A percentile compares a stretch with the other conserved stretches of the same genome.
Conservation (phyloP, 2,797 vertebrate genomes). For the Peromyscus aztecus region DNA sequence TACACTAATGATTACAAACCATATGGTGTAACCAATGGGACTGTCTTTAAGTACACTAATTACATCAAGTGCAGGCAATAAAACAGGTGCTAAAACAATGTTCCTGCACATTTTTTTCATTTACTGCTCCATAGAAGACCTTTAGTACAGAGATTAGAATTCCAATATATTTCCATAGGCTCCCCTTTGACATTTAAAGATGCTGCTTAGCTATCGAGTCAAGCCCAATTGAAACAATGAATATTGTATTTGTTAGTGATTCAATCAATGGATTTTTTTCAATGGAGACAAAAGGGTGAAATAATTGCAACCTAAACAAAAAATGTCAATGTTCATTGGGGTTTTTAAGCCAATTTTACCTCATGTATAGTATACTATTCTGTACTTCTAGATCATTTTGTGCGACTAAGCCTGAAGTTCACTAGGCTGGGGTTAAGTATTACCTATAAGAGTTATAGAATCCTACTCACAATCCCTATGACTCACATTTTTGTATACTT, state of each 20-base stretch:
- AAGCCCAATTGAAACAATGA: constrained; percentile 62
- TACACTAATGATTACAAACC: constrained; percentile 80
- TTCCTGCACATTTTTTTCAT: constrained; percentile 74
- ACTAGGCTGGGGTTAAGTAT: not conserved
- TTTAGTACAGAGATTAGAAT: constrained; percentile 52
- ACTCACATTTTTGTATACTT: not conserved
- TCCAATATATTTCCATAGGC: constrained; percentile 56
- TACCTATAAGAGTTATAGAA: not conserved
- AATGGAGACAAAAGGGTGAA: not conserved
- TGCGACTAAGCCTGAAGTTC: not conserved
- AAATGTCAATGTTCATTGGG: not conserved
- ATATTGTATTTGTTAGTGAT: constrained; percentile 57
- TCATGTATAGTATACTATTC: not conserved
- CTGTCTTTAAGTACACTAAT: constrained; percentile 85
- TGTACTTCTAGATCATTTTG: constrained; percentile 10
- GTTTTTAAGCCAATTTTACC: not conserved
- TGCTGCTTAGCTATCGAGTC: constrained; percentile 15
- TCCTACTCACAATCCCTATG: not conserved
- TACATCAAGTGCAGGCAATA: constrained; percentile 77
- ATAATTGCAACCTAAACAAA: constrained; percentile 51
- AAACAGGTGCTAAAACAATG: constrained; percentile 78
- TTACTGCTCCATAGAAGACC: constrained; percentile 78
- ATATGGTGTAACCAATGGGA: constrained; percentile 72
- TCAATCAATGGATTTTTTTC: constrained; percentile 27
- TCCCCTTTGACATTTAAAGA: constrained; percentile 76